Conservation (phyloP, 2,113 vertebrate species). For the Euleptes europaea region DNA sequence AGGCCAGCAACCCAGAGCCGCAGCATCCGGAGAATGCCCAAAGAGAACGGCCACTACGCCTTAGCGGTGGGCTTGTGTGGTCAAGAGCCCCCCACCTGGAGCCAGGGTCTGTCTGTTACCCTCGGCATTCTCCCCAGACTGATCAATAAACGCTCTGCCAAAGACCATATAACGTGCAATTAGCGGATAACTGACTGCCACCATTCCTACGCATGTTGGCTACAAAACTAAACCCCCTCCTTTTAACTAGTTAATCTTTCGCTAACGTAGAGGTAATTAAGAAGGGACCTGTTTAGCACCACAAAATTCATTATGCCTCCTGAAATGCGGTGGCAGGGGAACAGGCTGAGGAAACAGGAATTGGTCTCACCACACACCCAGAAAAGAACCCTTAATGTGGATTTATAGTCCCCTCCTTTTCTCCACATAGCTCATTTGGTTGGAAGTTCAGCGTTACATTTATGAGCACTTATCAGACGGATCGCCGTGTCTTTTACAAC, state of each 20-base stretch:
- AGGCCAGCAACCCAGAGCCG: not conserved
- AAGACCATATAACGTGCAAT: not conserved
- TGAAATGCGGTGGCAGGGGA: not conserved
- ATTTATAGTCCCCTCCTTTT: too few relatives aligned
- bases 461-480: not conserved
- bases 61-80: not conserved
- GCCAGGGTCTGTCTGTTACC: not conserved
- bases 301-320: not conserved
- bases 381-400: not conserved
- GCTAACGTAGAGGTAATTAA: not conserved
- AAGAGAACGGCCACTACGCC: not conserved
- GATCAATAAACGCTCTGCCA: not conserved
- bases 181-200: too few relatives aligned
- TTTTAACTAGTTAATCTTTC: not conserved
- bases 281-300: not conserved
- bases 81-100: not conserved
- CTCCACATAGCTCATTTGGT: not conserved
- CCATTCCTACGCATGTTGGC: not conserved
- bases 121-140: not conserved
- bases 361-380: not conserved
- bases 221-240: not conserved
- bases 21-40: too few relatives aligned
- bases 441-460: not conserved
- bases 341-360: not conserved
- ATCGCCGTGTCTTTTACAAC: not conserved